These are phyloP conservation scores for Ricordea florida DNA, from an alignment of 92 coral and sea anemone genomes.

Conservation along the genomic window DNA sequence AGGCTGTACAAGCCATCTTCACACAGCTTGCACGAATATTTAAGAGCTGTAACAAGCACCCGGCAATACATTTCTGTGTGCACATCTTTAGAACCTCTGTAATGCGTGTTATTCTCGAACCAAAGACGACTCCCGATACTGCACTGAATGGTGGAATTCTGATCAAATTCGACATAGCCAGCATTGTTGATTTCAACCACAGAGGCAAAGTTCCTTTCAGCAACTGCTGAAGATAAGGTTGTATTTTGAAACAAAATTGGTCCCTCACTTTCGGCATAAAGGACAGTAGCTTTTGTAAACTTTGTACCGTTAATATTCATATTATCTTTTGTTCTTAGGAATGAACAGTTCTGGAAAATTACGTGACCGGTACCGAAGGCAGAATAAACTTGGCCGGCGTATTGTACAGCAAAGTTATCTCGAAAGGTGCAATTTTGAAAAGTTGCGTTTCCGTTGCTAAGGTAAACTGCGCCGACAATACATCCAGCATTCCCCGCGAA, in stretches of 20 bases:
- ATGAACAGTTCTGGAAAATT: neutral
- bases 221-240: neutral
- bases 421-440: conserved; percentile 9
- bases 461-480: conserved; percentile 23
- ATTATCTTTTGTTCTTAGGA: neutral
- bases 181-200: neutral
- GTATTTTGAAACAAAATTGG: neutral
- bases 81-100: too few relatives aligned
- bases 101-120: conserved; percentile 7
- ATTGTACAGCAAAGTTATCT: conserved; percentile 20
- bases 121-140: neutral
- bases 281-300: neutral
- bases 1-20: conserved; percentile 42
- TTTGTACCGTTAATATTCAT: neutral
- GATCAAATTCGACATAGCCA: conserved; percentile 1
- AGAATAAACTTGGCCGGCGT: neutral
- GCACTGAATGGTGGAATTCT: neutral
- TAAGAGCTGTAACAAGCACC: conserved; percentile 28
- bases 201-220: neutral
- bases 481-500: conserved; percentile 45
- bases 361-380: neutral
- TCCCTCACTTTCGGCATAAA: neutral
- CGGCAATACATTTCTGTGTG: neutral
- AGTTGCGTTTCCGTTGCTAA: conserved; percentile 21
- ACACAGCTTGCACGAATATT: conserved; percentile 41